Base-by-base conservation (phyloP, 2,888 invertebrate genomes). In the Sussaba pulchella region DNA sequence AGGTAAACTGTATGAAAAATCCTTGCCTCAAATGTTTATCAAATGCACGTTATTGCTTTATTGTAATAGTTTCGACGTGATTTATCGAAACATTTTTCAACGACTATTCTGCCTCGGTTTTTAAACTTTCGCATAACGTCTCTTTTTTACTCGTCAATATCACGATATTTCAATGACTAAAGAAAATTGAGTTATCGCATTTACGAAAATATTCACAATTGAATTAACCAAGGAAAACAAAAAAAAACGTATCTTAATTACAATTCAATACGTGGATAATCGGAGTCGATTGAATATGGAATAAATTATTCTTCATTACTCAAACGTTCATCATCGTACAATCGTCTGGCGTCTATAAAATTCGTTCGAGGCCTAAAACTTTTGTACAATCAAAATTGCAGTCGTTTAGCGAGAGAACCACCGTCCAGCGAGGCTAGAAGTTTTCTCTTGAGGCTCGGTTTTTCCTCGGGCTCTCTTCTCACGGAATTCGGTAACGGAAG, bases 361-460 rank as follows among this genome's bases (percentile, higher is more conserved):
- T 26, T 21, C 31, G 31, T 70, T 12, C 12, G 21, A 61, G 21
- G 41, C 61, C 61, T 61, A 61, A 19, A 41, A 61, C 4, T 12
- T 4, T 10, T 12, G 2, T 54, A n/a, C n/a, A 26, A 52, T 93
- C 92, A 95, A 93, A 95, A 95, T 89, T 95, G 94, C 85, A 96
- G 93, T 90, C 94, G 94, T 89, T 96, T 96, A 2, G 95, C 95
- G 82, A 95, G 92, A 31, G 94, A 94, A 45, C 94, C 95, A 66
- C 96, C 96, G 88, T 96, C 96, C 64, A 94, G 94, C 59, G 94
- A 94, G 86, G 96, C 96, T 52, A 96, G 89, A 39, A 96, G 93
- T 92, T 97, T 97, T 84, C 97, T 94, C 91, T 97, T 97, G 47
- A 96, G 93, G 61, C 95, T 95, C 9, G 95, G 95, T 85, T 94